Percentiles rank a stretch among this genome's conserved stretches.
These are phyloP conservation scores for Oppia nitens DNA, from an alignment of 1,140 invertebrate genomes.

Conservation along the genomic window DNA sequence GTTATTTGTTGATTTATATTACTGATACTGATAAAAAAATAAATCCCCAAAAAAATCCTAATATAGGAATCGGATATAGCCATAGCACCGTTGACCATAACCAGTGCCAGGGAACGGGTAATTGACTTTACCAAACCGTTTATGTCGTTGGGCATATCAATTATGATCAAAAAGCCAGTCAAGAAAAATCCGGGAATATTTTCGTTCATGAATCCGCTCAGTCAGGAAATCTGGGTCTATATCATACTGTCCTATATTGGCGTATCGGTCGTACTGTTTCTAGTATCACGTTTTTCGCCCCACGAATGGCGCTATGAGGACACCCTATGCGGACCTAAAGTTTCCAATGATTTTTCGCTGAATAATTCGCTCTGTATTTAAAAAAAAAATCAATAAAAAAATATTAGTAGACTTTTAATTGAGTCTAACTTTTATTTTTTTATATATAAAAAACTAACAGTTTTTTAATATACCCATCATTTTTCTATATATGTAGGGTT, in stretches of 20 bases:
- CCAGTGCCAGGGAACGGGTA: constrained; percentile 34
- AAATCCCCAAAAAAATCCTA: background rate
- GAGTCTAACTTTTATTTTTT: background rate
- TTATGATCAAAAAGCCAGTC: constrained; percentile 40
- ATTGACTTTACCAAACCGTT: constrained; percentile 44
- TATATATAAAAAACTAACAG: constrained; percentile 23
- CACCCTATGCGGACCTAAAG: constrained; percentile 30
- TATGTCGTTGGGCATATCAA: constrained; percentile 38
- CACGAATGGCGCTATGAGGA: constrained; percentile 32
- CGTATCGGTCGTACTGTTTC: constrained; percentile 34
- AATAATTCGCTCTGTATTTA: constrained; percentile 32
- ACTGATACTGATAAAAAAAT: background rate
- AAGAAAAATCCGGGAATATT: constrained; percentile 35
- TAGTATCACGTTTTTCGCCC: constrained; percentile 38
- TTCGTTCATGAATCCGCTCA: constrained; percentile 39
- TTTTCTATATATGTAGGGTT: constrained; percentile 30
- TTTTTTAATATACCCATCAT: constrained; percentile 21
- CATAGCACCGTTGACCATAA: constrained; percentile 39
- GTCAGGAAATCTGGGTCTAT: constrained; percentile 38
- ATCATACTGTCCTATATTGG: constrained; percentile 36
- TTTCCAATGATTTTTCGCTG: constrained; percentile 39
- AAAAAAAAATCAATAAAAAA: no score
- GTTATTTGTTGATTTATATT: background rate
- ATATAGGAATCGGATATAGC: constrained; percentile 36
- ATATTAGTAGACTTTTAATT: no score